Evolutionary conservation across 2,797 vertebrate species (phyloP), one percentile per base, ranked within the genome.

Genomic region (Protonibea diacanthus): DNA sequence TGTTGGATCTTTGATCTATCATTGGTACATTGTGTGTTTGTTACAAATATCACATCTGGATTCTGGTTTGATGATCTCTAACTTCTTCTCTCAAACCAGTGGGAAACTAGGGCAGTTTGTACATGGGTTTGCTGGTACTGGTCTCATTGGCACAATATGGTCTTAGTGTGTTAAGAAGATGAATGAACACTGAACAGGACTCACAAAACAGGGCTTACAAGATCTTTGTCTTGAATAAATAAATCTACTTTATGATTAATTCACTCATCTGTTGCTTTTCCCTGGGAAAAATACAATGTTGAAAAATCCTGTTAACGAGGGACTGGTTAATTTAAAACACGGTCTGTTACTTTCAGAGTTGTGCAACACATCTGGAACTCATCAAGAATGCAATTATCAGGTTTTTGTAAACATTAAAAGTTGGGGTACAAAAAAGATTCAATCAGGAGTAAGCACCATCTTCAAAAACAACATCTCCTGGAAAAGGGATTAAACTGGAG

Each of bases 1-100:
- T 13, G 38, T n/a, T 42, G 14, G 17, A 58, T 17, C 47, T 60
- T 45, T 55, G 45, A 72, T 64, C 20, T 0, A 6, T 21, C 27
- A 40, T 51, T 8, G 6, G 45, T 14, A 11, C 27, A 27, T 17
- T 11, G 5, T 52, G 40, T 62, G 71, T 33, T 63, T 58, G 27
- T 17, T 69, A 40, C 20, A 63, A 23, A 40, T 51, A 12, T 38
- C 25, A 74, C 70, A 77, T 77, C 78, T 70, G 70, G 44, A 74
- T 45, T 62, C 23, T 29, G 29, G 40, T 67, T 53, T 55, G 38
- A 64, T 61, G 10, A 51, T 67, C 40, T 45, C 12, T 33, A 52
- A 40, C 56, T 18, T 71, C 27, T 6, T 58, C 20, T 33, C 10
- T 48, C 2, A 23, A 27, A 60, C n/a, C 20, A 40, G 33, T n/a